Evolutionary conservation across 2,113 vertebrate species (phyloP), one percentile per base, ranked within the genome.

Genomic region (Apodemus speciosus): DNA sequence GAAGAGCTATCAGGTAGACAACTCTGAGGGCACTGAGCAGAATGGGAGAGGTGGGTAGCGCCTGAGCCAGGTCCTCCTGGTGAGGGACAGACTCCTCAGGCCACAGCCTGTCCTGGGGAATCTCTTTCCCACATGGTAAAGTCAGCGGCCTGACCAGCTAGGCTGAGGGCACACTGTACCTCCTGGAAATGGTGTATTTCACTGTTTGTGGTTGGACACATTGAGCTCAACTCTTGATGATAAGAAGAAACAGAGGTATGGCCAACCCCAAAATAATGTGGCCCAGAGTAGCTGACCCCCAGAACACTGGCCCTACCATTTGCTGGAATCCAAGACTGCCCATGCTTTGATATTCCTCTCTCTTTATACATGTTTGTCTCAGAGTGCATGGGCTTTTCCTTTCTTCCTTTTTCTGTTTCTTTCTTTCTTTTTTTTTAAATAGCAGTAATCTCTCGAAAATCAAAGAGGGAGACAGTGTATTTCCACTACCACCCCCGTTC

Each of bases 271-370:
- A 68, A 81, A 89, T 72, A 64, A 51, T 91, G 84, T 60, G 51
- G 80, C 94, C 95, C 84, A 35, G 84, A 69, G 60, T 88, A 79
- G 87, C 66, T 66, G 69, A 86, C 89, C 35, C 30, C 58, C 64
- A 6, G 76, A 92, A 43, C 62, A 86, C 90, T 30, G 62, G 88
- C 92, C 80, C 72, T 6, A 4, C 83, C 77, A 9, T 49, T 38
- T 18, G 68, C 90, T 88, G 89, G 89, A 87, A 93, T 85, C 85
- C 85, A 88, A 88, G 66, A 89, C 86, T 46, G 73, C 87, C 93
- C 90, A 69, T 80, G 21, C 89, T 92, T 46, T 21, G 79, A 80
- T 92, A 94, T 85, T 88, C 95, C 62, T 93, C 25, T 76, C 3
- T 53, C 9, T 0, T 21, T 58, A 89, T 38, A 58, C 62, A 2